phyloP scores from a whole-genome alignment of 2,888 invertebrate genomes.

The Philonicus albiceps region DNA sequence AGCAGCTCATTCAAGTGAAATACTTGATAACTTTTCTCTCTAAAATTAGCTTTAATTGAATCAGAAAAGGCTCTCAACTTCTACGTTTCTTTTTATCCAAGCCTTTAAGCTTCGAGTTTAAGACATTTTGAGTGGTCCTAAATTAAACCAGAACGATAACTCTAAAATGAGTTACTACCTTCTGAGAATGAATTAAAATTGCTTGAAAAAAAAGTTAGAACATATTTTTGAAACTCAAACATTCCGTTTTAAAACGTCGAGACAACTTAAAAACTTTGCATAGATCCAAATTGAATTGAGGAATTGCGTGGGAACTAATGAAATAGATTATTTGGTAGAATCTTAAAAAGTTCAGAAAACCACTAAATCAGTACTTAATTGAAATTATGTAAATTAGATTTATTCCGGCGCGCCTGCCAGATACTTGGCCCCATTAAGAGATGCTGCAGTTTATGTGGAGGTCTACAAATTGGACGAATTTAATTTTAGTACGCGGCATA shows the following conservation, averaged over 20 bases:
- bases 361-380: background rate
- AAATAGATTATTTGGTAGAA: background rate
- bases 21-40: background rate
- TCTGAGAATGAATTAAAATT: background rate
- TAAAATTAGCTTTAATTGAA: background rate
- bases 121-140: background rate
- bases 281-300: background rate
- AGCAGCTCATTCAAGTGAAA: background rate
- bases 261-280: background rate
- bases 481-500: background rate
- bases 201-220: background rate
- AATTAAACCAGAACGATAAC: background rate
- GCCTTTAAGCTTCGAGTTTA: background rate
- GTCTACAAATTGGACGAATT: background rate
- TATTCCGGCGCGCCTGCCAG: background rate
- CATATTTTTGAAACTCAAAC: background rate
- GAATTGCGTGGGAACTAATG: background rate
- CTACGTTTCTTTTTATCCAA: background rate
- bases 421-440: background rate
- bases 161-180: background rate
- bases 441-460: background rate
- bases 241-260: background rate
- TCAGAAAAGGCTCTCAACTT: background rate
- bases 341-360: background rate
- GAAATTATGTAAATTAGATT: background rate